Base-by-base conservation (phyloP, 2,797 vertebrate genomes). In the Poliocrania exsul region DNA sequence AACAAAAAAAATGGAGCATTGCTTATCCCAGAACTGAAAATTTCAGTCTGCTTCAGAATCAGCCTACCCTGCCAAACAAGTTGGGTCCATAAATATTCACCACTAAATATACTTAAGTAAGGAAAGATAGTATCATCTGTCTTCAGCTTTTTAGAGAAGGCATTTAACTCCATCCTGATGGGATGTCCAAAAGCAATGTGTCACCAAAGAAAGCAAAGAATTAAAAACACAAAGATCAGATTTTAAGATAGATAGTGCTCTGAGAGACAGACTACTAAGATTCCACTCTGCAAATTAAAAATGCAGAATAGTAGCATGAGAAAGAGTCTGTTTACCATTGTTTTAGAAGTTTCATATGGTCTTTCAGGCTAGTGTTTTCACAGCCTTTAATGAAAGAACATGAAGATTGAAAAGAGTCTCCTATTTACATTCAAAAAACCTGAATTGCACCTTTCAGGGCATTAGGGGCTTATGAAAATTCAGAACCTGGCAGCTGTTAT, bases 391-490 rank as follows among this genome's bases (percentile, higher is more conserved):
- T 28, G 26, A 94, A 85, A 60, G 21, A 74, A 28, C 28, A 74
- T 3, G 23, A 89, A 89, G 37, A 60, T 0, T 56, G 26, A 78
- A 72, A 72, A 89, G 50, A 6, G 40, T 37, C 20, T 83, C 35
- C 62, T 58, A 56, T 5, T 72, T 86, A 61, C 10, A 35, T 75
- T 58, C 47, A 66, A 69, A 80, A 67, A 65, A 3, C 0, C 8
- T 8, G 57, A 88, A 71, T 65, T 20, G n/a, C 38, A 90, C 19
- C 7, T 14, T 83, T 94, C 44, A 29, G 0, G 1, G 26, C 13
- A 77, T 72, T 84, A n/a, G 24, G 16, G 16, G 23, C 9, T 56
- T 56, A 88, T 7, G 44, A 88, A 86, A 87, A 91, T 62, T 77
- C 62, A 81, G 15, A 83, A 69, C 18, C 17, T 78, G 42, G 37